Evolutionary conservation across 2,113 vertebrate genomes (phyloP).

Genomic region (Mionectes macconnelli): DNA sequence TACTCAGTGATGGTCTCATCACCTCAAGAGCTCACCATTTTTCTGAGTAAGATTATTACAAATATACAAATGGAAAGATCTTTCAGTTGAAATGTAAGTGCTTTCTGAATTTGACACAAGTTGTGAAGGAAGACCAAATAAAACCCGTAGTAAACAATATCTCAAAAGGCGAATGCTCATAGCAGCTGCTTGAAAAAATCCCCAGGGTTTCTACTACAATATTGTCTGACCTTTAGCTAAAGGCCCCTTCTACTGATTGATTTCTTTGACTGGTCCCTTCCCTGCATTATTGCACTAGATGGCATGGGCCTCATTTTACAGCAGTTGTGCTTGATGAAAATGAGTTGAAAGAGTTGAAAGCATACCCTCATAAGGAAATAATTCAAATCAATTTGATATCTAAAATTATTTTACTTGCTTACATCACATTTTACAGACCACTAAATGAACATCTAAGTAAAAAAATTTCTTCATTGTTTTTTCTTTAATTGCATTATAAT

Average conservation of each 20-base stretch:
- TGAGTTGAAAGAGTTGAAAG: not conserved
- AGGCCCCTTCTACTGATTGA: not conserved
- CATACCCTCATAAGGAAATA: not conserved
- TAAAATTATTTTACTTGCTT: not conserved
- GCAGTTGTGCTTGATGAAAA: not conserved
- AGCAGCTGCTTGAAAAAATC: not conserved
- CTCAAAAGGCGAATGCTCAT: not conserved
- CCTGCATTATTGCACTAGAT: not conserved
- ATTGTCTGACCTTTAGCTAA: slow-evolving; percentile 44
- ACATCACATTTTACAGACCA: not conserved
- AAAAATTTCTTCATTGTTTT: not conserved
- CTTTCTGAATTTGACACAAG: not conserved
- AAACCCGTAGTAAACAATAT: not conserved
- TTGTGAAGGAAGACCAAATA: not conserved
- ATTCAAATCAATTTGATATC: not conserved
- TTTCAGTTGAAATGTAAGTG: slow-evolving; percentile 12
- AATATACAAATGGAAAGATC: not conserved
- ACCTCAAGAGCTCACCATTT: not conserved
- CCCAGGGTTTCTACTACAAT: not conserved
- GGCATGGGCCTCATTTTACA: not conserved
- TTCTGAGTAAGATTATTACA: not conserved
- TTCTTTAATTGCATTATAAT: not conserved
- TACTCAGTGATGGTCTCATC: not conserved
- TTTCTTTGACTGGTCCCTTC: not conserved
- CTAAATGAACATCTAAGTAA: not conserved